Percentiles rank a stretch among this genome's conserved stretches.
phyloP scores from a whole-genome alignment of 2,888 invertebrate genomes.

The Meliscaeva auricollis region DNA sequence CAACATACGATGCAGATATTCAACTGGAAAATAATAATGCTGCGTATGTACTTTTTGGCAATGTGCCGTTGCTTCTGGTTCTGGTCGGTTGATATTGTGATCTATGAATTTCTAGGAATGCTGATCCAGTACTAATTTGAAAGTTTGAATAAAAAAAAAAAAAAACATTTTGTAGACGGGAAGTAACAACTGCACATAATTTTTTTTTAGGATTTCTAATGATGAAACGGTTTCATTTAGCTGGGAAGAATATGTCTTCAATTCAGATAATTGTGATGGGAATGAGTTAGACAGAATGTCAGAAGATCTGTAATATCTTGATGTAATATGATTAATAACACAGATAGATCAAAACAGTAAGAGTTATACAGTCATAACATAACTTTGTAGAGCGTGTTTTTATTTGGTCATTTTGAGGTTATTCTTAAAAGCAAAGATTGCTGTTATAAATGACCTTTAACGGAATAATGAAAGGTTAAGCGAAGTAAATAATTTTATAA shows the following conservation, averaged over 20 bases:
- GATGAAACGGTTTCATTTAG: not conserved
- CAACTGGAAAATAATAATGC: not conserved
- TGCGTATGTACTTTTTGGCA: slow-evolving; percentile 39
- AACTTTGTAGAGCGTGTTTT: not conserved
- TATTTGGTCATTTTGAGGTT: too few species aligned
- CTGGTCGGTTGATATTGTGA: slow-evolving; percentile 41
- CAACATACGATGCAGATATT: not conserved
- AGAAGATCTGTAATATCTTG: slow-evolving; percentile 32
- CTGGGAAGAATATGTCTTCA: slow-evolving; percentile 7
- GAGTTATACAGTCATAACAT: not conserved
- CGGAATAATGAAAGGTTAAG: too few species aligned
- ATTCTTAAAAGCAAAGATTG: too few species aligned
- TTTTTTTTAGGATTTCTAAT: slow-evolving; percentile 2
- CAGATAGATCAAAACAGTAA: not conserved
- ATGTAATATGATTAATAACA: slow-evolving; percentile 39
- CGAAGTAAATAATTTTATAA: too few species aligned
- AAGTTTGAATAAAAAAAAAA: too few species aligned
- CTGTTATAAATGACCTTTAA: too few species aligned
- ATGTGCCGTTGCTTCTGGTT: slow-evolving; percentile 38
- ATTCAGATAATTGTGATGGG: slow-evolving; percentile 22
- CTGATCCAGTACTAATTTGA: slow-evolving; percentile 41
- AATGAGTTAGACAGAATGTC: slow-evolving; percentile 47
- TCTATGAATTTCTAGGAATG: slow-evolving; percentile 64
- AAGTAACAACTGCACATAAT: slow-evolving; percentile 48
- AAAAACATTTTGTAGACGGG: slow-evolving; percentile 32